These are phyloP conservation scores for Drosophila longiperda DNA, from an alignment of 2,888 invertebrate genomes.

Conservation along the genomic window DNA sequence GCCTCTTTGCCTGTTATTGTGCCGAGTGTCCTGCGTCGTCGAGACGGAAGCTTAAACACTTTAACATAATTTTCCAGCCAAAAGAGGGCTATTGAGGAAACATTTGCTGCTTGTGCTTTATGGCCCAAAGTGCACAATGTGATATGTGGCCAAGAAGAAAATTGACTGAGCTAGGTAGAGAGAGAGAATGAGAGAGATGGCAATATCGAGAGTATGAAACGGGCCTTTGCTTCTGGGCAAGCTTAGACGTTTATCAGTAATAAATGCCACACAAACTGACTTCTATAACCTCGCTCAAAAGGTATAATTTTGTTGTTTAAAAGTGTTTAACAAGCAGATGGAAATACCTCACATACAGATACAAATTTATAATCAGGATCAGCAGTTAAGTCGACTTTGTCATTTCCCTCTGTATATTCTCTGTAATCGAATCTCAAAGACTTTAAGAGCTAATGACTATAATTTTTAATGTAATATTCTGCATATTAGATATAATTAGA, in stretches of 20 bases:
- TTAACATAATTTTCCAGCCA: conserved; percentile 64
- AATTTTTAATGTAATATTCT: background rate
- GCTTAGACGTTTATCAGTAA: background rate
- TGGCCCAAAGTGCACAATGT: conserved; percentile 26
- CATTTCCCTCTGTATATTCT: background rate
- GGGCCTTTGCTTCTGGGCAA: background rate
- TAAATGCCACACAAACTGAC: background rate
- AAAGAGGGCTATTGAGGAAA: conserved; percentile 62
- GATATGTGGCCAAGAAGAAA: conserved; percentile 28
- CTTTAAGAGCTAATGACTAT: too few species aligned
- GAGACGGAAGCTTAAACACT: conserved; percentile 68
- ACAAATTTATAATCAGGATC: background rate
- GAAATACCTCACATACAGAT: background rate
- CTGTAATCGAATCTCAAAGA: background rate
- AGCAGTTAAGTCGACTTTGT: background rate
- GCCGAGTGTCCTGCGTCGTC: background rate
- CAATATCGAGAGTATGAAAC: background rate
- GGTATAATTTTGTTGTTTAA: background rate
- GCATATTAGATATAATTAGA: too few species aligned
- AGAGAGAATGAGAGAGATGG: background rate
- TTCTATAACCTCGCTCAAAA: background rate
- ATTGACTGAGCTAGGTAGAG: background rate
- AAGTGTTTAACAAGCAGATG: background rate
- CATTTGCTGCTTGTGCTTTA: conserved; percentile 50
- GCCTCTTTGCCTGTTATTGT: background rate